phyloP scores from a whole-genome alignment of 2,113 vertebrate species.

The Toxostoma redivivum region DNA sequence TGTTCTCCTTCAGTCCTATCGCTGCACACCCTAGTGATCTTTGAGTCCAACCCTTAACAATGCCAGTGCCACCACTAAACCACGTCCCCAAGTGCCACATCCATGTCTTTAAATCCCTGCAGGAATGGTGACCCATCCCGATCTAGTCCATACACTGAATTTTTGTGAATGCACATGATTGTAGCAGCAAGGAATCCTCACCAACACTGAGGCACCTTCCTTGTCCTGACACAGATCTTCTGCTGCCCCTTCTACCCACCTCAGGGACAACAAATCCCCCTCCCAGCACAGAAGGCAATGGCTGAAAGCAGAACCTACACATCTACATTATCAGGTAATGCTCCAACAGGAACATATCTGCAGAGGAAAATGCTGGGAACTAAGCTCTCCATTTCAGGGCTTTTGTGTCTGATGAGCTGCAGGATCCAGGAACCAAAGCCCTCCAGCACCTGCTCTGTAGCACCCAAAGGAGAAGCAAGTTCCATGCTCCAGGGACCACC shows the following conservation, averaged over 20 bases:
- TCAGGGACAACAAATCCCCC: not conserved
- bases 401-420: accelerated
- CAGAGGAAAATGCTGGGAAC: not conserved
- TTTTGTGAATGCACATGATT: no score
- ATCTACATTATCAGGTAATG: accelerated
- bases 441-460: not conserved
- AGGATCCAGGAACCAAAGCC: not conserved
- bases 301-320: not conserved
- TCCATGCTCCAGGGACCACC: not conserved
- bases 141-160: accelerated
- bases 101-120: accelerated
- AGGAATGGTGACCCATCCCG: not conserved
- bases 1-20: not conserved
- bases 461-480: not conserved
- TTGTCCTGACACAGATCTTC: not conserved
- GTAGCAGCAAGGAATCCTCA: not conserved
- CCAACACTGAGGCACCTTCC: not conserved
- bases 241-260: not conserved
- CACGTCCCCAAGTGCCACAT: not conserved
- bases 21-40: not conserved
- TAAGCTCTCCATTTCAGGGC: not conserved
- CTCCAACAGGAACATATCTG: not conserved
- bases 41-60: accelerated
- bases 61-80: not conserved
- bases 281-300: not conserved